A percentile compares a stretch with the other conserved stretches of the same genome.
Conservation (phyloP, 2,113 vertebrate genomes). For the Dipodomys merriami region DNA sequence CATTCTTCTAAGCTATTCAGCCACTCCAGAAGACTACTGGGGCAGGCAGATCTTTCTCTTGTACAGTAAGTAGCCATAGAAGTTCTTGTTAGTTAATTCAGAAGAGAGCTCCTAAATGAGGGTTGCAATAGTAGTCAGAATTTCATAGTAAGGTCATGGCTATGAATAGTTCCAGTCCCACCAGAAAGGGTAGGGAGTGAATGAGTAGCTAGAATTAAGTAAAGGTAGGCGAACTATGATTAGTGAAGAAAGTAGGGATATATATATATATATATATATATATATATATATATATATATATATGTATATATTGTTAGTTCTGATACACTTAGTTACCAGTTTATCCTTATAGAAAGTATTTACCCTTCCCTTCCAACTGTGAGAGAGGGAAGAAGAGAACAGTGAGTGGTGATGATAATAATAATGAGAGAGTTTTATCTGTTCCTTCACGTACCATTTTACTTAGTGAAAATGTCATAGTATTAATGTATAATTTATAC, state of each 20-base stretch:
- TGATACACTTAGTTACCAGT: not conserved
- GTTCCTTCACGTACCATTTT: too few species aligned
- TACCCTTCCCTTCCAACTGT: not conserved
- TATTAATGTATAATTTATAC: too few species aligned
- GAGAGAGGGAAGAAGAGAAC: not conserved
- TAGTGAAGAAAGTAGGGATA: not conserved
- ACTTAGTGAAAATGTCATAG: too few species aligned
- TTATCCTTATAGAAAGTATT: not conserved
- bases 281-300: not conserved
- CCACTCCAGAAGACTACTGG: not conserved
- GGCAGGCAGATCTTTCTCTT: not conserved
- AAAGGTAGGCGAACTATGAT: not conserved
- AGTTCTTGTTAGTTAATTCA: not conserved
- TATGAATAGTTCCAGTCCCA: not conserved
- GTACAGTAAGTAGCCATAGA: not conserved
- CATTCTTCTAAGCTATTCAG: not conserved
- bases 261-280: not conserved
- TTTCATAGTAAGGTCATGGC: not conserved
- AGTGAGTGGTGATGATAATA: not conserved
- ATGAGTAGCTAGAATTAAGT: not conserved
- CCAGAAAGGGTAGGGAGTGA: not conserved
- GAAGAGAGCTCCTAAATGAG: not conserved
- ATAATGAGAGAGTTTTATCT: not conserved
- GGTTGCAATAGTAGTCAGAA: not conserved
- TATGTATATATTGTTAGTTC: not conserved